These are phyloP conservation scores for Epizoanthus rinbou DNA, from an alignment of 92 coral and sea anemone genomes.

Conservation along the genomic window DNA sequence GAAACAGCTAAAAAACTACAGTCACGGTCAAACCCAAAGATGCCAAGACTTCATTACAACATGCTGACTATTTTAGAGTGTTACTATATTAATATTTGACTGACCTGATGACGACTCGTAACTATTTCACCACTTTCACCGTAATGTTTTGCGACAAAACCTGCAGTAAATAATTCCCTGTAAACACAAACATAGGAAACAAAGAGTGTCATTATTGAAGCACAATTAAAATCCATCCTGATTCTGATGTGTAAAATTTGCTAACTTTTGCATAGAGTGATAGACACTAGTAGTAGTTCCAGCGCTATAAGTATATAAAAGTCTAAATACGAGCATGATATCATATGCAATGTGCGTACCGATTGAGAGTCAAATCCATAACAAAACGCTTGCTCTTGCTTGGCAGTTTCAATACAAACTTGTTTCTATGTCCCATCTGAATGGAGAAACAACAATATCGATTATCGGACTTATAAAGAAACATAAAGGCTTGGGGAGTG, in stretches of 20 bases:
- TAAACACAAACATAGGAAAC: neutral
- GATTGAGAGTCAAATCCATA: slow-evolving; percentile 40
- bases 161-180: slow-evolving; percentile 18
- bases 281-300: neutral
- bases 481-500: neutral
- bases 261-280: neutral
- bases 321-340: neutral
- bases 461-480: neutral
- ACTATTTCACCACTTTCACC: slow-evolving; percentile 1
- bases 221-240: neutral
- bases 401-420: slow-evolving; percentile 3
- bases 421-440: slow-evolving; percentile 28
- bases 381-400: neutral
- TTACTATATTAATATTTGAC: neutral
- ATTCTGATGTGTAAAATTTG: neutral
- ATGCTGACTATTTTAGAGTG: too few species aligned
- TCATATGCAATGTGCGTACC: slow-evolving; percentile 6
- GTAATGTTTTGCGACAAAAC: slow-evolving; percentile 29
- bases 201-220: neutral
- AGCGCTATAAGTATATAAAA: neutral
- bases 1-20: too few species aligned
- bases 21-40: too few species aligned
- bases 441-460: neutral
- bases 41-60: too few species aligned
- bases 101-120: slow-evolving; percentile 19